These are phyloP conservation scores for Colletes gigas DNA, from an alignment of 1,140 invertebrate species.

Conservation along the genomic window DNA sequence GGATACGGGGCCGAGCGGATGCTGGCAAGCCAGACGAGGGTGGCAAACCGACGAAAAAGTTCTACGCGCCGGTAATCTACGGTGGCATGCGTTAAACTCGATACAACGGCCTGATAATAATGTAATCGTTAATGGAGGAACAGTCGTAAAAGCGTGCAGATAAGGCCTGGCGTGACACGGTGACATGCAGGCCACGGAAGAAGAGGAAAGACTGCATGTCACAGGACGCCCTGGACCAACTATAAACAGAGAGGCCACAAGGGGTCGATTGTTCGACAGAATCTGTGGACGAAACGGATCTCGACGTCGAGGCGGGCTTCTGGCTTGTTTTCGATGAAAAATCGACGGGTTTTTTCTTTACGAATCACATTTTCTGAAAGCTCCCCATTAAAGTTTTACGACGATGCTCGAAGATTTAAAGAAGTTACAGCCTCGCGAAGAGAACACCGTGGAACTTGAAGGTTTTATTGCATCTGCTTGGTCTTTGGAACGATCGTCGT, in stretches of 20 bases:
- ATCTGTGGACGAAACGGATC: neutral
- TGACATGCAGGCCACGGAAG: neutral
- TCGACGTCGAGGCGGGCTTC: neutral
- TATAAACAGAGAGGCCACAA: neutral
- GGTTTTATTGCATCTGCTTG: too few species aligned
- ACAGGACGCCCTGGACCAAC: neutral
- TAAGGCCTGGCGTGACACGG: neutral
- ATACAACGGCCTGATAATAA: neutral
- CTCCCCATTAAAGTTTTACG: too few species aligned
- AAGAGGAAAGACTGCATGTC: neutral
- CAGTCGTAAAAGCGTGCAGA: slow-evolving; percentile 1
- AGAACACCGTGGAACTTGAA: too few species aligned
- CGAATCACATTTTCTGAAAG: too few species aligned
- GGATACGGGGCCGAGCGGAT: neutral
- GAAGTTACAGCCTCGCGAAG: too few species aligned
- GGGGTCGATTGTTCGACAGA: neutral
- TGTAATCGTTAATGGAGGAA: slow-evolving; percentile 6
- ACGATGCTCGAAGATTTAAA: too few species aligned
- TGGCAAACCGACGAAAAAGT: neutral
- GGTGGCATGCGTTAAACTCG: neutral
- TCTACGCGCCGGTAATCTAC: neutral
- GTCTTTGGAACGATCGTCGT: too few species aligned
- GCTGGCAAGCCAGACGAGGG: too few species aligned
- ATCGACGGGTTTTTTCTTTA: too few species aligned
- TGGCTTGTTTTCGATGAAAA: too few species aligned